Evolutionary conservation across 2,113 vertebrate species (phyloP).

Genomic region (Corvus moneduloides): DNA sequence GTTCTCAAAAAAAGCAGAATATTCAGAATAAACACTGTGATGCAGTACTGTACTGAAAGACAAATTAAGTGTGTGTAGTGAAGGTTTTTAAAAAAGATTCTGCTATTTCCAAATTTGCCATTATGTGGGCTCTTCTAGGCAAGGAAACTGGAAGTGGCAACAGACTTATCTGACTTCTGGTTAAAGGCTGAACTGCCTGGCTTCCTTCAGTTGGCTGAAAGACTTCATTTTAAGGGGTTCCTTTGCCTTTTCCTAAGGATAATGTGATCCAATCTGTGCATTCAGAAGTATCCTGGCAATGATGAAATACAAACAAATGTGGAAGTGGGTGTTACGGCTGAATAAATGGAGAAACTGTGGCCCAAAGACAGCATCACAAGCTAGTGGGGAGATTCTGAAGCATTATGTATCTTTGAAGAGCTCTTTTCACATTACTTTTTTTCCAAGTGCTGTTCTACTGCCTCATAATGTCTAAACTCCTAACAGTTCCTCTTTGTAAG

Average conservation of each 20-base stretch:
- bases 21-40: neutral
- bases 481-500: neutral
- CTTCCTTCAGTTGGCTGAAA: neutral
- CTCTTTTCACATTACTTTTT: neutral
- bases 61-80: neutral
- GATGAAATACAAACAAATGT: neutral
- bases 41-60: neutral
- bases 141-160: neutral
- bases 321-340: neutral
- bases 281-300: neutral
- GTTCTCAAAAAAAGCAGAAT: neutral
- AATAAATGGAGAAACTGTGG: neutral
- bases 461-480: neutral
- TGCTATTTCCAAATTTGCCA: neutral
- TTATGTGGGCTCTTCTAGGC: neutral
- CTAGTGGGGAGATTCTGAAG: neutral
- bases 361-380: neutral
- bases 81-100: neutral
- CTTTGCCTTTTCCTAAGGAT: neutral
- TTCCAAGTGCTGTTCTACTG: neutral
- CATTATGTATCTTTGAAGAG: neutral
- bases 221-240: neutral
- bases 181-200: neutral
- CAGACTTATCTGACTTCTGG: neutral
- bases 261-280: neutral